Conservation (phyloP, 1,140 invertebrate species). For the Halyomorpha halys region DNA sequence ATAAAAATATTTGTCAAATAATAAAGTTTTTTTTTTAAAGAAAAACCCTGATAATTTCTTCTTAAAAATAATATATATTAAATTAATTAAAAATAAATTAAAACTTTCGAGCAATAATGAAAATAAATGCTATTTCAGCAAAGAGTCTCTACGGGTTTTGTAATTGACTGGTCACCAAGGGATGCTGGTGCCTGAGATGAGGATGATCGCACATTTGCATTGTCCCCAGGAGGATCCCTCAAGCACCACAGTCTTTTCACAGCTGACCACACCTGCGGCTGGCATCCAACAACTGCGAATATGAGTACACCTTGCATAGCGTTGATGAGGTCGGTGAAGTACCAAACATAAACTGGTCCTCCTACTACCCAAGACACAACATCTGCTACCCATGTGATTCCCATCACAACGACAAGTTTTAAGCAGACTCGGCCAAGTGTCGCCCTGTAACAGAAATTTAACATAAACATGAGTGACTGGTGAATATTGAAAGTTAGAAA, state of each 20-base stretch:
- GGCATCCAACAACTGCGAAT: slow-evolving; percentile 76
- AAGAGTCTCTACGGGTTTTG: slow-evolving; percentile 34
- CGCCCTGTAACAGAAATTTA: slow-evolving; percentile 44
- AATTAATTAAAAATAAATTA: too few relatives aligned
- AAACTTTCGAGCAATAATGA: too few relatives aligned
- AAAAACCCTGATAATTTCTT: too few relatives aligned
- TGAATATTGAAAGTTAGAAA: too few relatives aligned
- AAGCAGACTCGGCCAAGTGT: slow-evolving; percentile 66
- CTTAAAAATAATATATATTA: too few relatives aligned
- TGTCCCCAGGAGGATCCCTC: slow-evolving; percentile 36
- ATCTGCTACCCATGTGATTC: slow-evolving; percentile 73
- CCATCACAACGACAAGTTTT: slow-evolving; percentile 76
- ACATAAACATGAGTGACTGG: too few relatives aligned
- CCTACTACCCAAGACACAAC: slow-evolving; percentile 62
- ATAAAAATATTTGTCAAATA: too few relatives aligned
- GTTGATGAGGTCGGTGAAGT: slow-evolving; percentile 57
- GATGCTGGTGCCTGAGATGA: slow-evolving; percentile 66
- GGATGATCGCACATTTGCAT: slow-evolving; percentile 46
- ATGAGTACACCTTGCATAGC: slow-evolving; percentile 79
- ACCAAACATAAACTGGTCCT: slow-evolving; percentile 63
- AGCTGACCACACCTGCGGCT: slow-evolving; percentile 60
- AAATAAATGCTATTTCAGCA: slow-evolving; percentile 23
- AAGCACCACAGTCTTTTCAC: slow-evolving; percentile 53
- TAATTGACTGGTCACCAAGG: slow-evolving; percentile 58
- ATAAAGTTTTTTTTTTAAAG: too few relatives aligned